Evolutionary conservation across 2,797 vertebrate genomes (phyloP).

Genomic region (Chelonia mydas): DNA sequence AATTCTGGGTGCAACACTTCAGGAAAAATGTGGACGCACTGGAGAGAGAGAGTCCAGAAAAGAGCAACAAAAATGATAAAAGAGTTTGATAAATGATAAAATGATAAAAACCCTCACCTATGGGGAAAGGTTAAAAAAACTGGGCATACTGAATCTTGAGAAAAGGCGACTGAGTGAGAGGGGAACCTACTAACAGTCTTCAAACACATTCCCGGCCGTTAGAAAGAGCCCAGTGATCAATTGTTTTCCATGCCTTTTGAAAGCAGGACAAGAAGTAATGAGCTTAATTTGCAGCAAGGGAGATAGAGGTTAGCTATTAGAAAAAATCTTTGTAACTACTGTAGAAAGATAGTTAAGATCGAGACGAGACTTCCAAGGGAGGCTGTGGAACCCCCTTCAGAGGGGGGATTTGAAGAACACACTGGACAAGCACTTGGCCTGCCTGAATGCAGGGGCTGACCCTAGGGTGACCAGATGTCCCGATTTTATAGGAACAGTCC

Average conservation of each 20-base stretch:
- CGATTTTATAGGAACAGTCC: no score
- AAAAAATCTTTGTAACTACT: no score
- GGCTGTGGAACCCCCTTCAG: no score
- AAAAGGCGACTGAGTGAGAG: no score
- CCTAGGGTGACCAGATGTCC: no score
- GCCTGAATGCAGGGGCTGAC: not conserved
- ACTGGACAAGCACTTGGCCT: no score
- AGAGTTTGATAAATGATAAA: not conserved
- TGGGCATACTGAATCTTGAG: no score
- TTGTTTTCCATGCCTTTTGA: not conserved
- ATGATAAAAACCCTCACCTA: not conserved
- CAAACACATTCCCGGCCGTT: accelerated
- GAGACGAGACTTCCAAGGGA: no score
- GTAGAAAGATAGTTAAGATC: no score
- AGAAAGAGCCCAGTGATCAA: not conserved
- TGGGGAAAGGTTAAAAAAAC: not conserved
- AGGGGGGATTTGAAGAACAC: no score
- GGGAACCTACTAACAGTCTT: not conserved
- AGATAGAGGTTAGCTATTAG: not conserved
- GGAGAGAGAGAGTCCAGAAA: not conserved
- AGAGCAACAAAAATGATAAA: accelerated
- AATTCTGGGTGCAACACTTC: not conserved
- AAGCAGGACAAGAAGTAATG: not conserved
- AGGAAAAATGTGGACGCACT: not conserved
- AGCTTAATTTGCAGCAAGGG: not conserved